These are phyloP conservation scores for Petroica traversi DNA, from an alignment of 2,113 vertebrate genomes.

Conservation along the genomic window DNA sequence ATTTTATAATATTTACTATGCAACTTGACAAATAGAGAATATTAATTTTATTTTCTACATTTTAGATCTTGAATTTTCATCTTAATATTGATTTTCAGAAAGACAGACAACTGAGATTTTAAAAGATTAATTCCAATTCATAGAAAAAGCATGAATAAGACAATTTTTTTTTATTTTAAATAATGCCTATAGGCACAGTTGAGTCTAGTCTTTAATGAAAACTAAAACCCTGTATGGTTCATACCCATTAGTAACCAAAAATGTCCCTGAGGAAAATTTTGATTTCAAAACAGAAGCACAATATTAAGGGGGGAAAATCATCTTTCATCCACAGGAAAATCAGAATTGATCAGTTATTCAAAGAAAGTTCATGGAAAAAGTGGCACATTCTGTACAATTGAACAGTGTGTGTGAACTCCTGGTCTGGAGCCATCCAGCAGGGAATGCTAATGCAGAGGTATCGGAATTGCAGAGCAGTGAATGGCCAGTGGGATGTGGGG, in stretches of 20 bases:
- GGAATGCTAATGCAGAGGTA: neutral
- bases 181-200: too few species aligned
- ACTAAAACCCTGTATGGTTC: neutral
- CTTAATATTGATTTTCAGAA: neutral
- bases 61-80: neutral
- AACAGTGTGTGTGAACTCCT: neutral
- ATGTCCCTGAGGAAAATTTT: rapidly evolving
- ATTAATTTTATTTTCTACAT: neutral
- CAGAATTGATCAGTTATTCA: neutral
- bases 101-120: neutral
- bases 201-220: neutral
- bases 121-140: neutral
- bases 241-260: rapidly evolving
- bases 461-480: neutral
- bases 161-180: rapidly evolving
- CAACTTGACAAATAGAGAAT: neutral
- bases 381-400: neutral
- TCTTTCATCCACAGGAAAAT: neutral
- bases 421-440: neutral
- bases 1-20: neutral
- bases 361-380: rapidly evolving
- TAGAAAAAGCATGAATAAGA: neutral
- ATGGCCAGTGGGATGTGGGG: neutral
- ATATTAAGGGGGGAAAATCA: rapidly evolving
- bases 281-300: rapidly evolving